A percentile compares a stretch with the other conserved stretches of the same genome.
These are phyloP conservation scores for Synergus gifuensis DNA, from an alignment of 2,888 invertebrate species.

Conservation along the genomic window DNA sequence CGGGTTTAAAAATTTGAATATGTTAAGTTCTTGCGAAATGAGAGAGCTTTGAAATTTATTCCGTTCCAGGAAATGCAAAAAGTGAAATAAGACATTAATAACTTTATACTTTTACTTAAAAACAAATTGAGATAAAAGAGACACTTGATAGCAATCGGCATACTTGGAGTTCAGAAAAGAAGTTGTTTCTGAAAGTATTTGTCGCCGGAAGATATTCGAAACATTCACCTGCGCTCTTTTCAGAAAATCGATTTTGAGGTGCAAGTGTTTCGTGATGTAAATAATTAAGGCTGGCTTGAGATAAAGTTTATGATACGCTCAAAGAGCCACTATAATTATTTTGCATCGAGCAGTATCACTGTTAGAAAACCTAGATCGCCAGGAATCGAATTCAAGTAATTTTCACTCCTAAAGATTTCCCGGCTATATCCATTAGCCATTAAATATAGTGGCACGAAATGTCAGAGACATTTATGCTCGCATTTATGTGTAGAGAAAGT, in stretches of 20 bases:
- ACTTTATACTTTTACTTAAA: background rate
- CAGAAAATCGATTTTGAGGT: background rate
- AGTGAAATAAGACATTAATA: background rate
- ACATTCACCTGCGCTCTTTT: background rate
- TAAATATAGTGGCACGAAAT: background rate
- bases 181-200: background rate
- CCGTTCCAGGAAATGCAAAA: background rate
- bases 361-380: constrained; percentile 1
- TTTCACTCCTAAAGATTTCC: background rate
- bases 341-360: background rate
- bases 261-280: background rate
- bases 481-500: background rate
- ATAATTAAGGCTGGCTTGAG: constrained; percentile 6
- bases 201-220: background rate
- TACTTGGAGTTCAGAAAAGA: background rate
- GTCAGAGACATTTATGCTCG: background rate
- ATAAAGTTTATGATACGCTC: background rate
- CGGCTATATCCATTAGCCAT: background rate
- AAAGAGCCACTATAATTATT: background rate
- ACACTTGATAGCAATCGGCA: background rate
- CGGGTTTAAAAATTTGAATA: no score
- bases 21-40: no score
- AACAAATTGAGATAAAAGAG: background rate
- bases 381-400: constrained; percentile 3
- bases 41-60: background rate